Evolutionary conservation across 53 echinoderm and acorn worm genomes (phyloP).

Genomic region (Temnopleurus reevesii): DNA sequence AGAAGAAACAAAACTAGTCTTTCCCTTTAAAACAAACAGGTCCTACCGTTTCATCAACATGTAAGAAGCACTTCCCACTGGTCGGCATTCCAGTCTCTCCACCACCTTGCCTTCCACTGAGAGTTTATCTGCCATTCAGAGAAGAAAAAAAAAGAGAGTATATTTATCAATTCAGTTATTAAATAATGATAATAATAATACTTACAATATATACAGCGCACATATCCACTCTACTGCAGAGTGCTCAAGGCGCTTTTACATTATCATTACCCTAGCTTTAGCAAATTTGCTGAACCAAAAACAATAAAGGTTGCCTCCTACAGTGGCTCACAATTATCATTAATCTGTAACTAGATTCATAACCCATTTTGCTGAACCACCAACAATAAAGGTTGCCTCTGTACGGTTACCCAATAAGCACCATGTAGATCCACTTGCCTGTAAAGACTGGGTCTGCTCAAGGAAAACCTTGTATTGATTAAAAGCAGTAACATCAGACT

Average conservation of each 20-base stretch:
- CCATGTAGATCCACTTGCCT: too few species aligned
- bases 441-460: too few species aligned
- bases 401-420: too few species aligned
- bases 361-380: neutral
- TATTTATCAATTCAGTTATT: too few species aligned
- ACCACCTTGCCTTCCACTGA: constrained; percentile 91
- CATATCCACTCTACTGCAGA: too few species aligned
- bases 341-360: too few species aligned
- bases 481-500: too few species aligned
- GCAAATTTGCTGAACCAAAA: neutral
- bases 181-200: neutral
- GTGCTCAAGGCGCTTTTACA: too few species aligned
- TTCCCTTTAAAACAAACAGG: neutral
- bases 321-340: neutral
- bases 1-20: too few species aligned
- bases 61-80: constrained; percentile 77
- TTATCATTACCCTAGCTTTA: neutral
- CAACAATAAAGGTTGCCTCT: too few species aligned
- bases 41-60: constrained; percentile 97
- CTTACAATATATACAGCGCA: neutral
- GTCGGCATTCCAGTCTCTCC: constrained; percentile 87
- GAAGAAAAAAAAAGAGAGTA: neutral
- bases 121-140: constrained; percentile 54
- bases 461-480: too few species aligned
- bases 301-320: neutral